A percentile compares a stretch with the other conserved stretches of the same genome.
Evolutionary conservation across 2,113 vertebrate species (phyloP).

Genomic region (Sorex fumeus): DNA sequence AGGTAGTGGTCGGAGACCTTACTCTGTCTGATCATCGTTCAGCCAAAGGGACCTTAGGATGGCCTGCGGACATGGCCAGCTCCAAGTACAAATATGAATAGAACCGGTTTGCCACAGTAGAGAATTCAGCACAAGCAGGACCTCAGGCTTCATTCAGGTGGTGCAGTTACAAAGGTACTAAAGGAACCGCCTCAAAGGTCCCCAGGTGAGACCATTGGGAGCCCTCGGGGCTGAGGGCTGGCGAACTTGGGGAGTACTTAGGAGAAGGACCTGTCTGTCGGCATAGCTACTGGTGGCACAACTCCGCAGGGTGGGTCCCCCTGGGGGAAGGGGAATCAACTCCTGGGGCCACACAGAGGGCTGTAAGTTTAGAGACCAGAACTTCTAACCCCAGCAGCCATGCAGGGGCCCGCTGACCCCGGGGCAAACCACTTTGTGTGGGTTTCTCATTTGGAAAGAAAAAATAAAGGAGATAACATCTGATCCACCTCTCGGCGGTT

Average conservation of each 20-base stretch:
- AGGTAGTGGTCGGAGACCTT: not conserved
- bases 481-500: slow-evolving; percentile 78
- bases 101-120: slow-evolving; percentile 11
- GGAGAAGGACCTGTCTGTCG: not conserved
- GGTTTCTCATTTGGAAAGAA: slow-evolving; percentile 64
- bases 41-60: not conserved
- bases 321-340: not conserved
- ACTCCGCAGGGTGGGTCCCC: fast-evolving
- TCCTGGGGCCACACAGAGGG: not conserved
- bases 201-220: not conserved
- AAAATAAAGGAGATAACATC: slow-evolving; percentile 71
- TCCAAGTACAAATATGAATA: not conserved
- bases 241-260: not conserved
- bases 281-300: not conserved
- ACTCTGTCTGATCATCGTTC: not conserved
- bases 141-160: slow-evolving; percentile 12
- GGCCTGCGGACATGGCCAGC: not conserved
- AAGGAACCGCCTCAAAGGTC: not conserved
- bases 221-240: not conserved
- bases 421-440: slow-evolving; percentile 74
- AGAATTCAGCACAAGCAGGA: slow-evolving; percentile 33
- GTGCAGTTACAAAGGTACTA: slow-evolving; percentile 41
- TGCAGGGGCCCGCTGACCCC: slow-evolving; percentile 53
- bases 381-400: not conserved
- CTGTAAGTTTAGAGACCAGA: not conserved